Percentiles rank a stretch among this genome's conserved stretches.
phyloP scores from a whole-genome alignment of 2,113 vertebrate genomes.

The Otus sunia region DNA sequence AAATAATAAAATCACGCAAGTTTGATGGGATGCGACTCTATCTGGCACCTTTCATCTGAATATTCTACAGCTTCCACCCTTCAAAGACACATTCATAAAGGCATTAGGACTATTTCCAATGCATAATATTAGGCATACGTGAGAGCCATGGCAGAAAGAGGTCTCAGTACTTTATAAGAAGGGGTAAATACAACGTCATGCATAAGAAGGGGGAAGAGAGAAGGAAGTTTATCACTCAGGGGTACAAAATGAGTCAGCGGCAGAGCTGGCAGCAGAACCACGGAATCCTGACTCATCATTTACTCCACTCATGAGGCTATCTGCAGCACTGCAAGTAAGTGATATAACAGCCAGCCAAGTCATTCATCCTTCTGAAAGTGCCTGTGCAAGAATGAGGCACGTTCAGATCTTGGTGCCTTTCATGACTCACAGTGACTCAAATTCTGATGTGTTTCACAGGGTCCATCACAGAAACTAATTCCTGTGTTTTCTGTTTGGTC shows the following conservation, averaged over 20 bases:
- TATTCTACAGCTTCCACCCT: not conserved
- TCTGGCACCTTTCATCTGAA: not conserved
- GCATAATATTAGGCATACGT: not conserved
- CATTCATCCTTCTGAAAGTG: not conserved
- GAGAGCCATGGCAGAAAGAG: not conserved
- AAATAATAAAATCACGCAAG: not conserved
- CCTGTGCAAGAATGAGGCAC: not conserved
- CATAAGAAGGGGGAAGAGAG: not conserved
- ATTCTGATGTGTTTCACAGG: not conserved
- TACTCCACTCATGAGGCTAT: not conserved
- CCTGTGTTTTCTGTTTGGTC: not conserved
- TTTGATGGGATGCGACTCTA: not conserved
- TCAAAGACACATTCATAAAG: not conserved
- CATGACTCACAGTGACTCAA: not conserved
- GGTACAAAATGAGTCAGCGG: conserved; percentile 26
- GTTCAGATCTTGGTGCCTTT: not conserved
- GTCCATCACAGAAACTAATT: not conserved
- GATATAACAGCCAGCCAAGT: not conserved
- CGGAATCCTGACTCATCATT: conserved; percentile 21
- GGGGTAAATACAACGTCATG: not conserved
- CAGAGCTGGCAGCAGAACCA: not conserved
- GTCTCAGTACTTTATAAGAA: not conserved
- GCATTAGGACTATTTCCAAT: not conserved
- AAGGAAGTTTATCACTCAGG: not conserved
- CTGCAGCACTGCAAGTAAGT: not conserved